Conservation (phyloP, 1,140 invertebrate species). For the Ectropis grisescens region DNA sequence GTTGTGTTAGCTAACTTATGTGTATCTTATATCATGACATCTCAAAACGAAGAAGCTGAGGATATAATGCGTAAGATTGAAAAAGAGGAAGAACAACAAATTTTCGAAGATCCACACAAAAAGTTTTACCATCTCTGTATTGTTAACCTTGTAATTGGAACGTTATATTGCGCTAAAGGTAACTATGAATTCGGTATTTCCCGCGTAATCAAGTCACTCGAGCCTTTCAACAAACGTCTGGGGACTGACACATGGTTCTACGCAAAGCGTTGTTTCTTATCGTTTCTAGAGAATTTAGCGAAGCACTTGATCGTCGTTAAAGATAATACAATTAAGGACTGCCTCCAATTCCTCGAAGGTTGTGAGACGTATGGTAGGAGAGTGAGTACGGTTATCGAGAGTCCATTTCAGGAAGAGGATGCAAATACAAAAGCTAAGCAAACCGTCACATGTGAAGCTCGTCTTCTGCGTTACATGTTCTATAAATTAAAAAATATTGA, state of each 20-base stretch:
- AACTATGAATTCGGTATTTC: conserved; percentile 99
- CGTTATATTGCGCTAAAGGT: conserved; percentile 97
- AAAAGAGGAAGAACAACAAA: conserved; percentile 95
- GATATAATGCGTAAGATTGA: conserved; percentile 99
- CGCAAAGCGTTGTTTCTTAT: conserved; percentile 94
- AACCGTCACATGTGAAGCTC: conserved; percentile 93
- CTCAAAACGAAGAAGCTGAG: conserved; percentile 99
- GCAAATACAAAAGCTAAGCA: conserved; percentile 84
- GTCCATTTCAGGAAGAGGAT: conserved; percentile 82
- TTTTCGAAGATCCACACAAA: conserved; percentile 94
- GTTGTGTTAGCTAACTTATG: conserved; percentile 98
- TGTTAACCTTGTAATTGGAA: conserved; percentile 99
- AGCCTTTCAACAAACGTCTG: conserved; percentile 95
- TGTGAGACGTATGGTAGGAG: conserved; percentile 91
- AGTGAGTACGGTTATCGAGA: conserved; percentile 87
- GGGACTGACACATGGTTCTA: conserved; percentile 99
- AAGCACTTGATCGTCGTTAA: conserved; percentile 93
- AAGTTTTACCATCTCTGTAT: conserved; percentile 98
- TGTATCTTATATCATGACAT: conserved; percentile 99
- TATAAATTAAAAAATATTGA: conserved; percentile 76
- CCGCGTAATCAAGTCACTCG: conserved; percentile 95
- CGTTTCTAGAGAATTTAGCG: conserved; percentile 91
- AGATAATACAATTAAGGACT: conserved; percentile 91
- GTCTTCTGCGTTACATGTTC: conserved; percentile 87
- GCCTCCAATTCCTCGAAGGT: conserved; percentile 92